Percentiles rank a stretch among this genome's conserved stretches.
Conservation (phyloP, 2,797 vertebrate species). For the Trachops cirrhosus region DNA sequence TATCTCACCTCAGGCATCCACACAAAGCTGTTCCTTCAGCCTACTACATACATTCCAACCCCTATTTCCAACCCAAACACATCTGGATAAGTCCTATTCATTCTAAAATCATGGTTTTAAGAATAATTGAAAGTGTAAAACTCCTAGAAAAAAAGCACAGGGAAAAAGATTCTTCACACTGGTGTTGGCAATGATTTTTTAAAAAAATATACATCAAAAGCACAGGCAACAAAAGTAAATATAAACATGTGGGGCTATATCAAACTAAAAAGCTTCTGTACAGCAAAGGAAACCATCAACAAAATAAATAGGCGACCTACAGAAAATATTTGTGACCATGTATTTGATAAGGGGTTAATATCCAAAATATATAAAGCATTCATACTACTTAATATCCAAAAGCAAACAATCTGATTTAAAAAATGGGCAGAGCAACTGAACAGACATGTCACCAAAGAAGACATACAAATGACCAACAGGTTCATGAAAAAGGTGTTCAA, state of each 20-base stretch:
- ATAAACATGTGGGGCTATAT: background rate
- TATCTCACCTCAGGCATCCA: background rate
- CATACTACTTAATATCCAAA: background rate
- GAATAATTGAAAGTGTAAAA: background rate
- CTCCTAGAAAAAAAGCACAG: background rate
- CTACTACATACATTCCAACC: background rate
- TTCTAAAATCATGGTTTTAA: conserved; percentile 19
- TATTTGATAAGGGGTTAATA: background rate
- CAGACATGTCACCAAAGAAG: background rate
- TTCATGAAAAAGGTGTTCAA: background rate
- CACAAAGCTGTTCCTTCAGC: background rate
- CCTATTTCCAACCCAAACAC: background rate
- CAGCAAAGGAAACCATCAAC: background rate
- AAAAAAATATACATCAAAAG: background rate
- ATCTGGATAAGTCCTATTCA: background rate
- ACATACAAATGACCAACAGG: background rate
- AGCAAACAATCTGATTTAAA: background rate
- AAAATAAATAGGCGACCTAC: background rate
- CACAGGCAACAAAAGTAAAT: background rate
- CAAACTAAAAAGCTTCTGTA: background rate
- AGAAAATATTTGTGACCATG: background rate
- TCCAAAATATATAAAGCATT: background rate
- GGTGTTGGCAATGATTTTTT: background rate
- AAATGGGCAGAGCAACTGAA: background rate
- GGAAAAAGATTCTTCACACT: background rate